Evolutionary conservation across 2,888 invertebrate species (phyloP).

Genomic region (Apamea monoglypha): DNA sequence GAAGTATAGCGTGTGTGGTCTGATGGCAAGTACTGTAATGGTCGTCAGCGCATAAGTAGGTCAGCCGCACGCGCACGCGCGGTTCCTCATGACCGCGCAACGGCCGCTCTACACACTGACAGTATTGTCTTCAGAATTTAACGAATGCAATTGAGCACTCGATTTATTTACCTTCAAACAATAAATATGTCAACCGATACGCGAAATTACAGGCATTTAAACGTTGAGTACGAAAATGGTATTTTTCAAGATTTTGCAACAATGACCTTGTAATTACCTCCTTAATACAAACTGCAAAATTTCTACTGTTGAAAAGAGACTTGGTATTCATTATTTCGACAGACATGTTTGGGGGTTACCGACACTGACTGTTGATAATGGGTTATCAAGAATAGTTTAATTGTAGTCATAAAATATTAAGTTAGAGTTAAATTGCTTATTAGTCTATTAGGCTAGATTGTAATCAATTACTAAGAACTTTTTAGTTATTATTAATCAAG

Average conservation of each 20-base stretch:
- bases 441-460: too few relatives aligned
- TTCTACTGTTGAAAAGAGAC: conserved; percentile 55
- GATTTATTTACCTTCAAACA: conserved; percentile 43
- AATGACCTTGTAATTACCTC: conserved; percentile 62
- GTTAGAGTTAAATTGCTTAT: too few relatives aligned
- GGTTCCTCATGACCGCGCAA: conserved; percentile 78
- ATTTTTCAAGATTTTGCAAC: conserved; percentile 50
- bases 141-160: conserved; percentile 45
- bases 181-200: conserved; percentile 28
- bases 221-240: conserved; percentile 19
- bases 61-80: conserved; percentile 86
- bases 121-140: conserved; percentile 66
- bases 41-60: conserved; percentile 84
- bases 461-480: too few relatives aligned
- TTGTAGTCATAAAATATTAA: too few relatives aligned
- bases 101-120: conserved; percentile 67
- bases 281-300: conserved; percentile 50
- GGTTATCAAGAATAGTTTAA: conserved; percentile 47
- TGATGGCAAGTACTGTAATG: conserved; percentile 74
- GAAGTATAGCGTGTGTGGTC: conserved; percentile 79
- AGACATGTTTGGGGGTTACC: conserved; percentile 44
- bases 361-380: conserved; percentile 29
- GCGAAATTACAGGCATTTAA: conserved; percentile 24
- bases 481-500: too few relatives aligned
- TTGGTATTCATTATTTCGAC: conserved; percentile 51